These are phyloP conservation scores for Chrysodeixis includens DNA, from an alignment of 2,888 invertebrate genomes.

Conservation along the genomic window DNA sequence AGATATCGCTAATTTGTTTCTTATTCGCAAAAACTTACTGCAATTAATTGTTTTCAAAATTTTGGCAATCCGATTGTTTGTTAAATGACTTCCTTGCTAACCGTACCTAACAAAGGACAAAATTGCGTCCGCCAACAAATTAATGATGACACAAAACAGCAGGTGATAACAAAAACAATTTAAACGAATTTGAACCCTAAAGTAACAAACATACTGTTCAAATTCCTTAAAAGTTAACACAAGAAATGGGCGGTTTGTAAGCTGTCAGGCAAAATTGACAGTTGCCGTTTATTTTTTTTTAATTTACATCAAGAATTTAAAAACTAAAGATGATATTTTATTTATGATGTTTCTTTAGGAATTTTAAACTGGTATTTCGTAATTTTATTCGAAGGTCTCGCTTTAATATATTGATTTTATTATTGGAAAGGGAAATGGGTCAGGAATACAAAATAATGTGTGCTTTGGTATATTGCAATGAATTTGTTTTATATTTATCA, in stretches of 20 bases:
- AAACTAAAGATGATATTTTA: conserved; percentile 16
- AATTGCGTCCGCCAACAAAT: conserved; percentile 47
- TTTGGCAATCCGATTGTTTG: not conserved
- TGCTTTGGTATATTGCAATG: no score
- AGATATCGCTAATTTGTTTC: no score
- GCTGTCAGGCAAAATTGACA: conserved; percentile 42
- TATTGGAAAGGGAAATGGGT: not conserved
- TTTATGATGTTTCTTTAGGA: conserved; percentile 8
- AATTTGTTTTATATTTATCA: no score
- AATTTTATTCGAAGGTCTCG: not conserved
- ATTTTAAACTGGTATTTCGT: not conserved
- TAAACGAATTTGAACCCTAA: conserved; percentile 28
- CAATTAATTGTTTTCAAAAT: no score
- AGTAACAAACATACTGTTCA: not conserved
- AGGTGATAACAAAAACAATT: conserved; percentile 26
- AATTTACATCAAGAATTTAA: conserved; percentile 25
- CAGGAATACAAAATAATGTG: not conserved
- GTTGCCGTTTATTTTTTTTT: conserved; percentile 20
- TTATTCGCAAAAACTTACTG: no score
- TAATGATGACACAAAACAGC: conserved; percentile 52
- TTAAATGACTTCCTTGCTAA: not conserved
- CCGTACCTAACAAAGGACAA: conserved; percentile 29
- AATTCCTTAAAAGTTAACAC: conserved; percentile 16
- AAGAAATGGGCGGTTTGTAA: conserved; percentile 10
- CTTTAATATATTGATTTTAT: not conserved